Percentiles rank a stretch among this genome's conserved stretches.
phyloP scores from a whole-genome alignment of 2,888 invertebrate species.

The Pristionchus exspectatus region DNA sequence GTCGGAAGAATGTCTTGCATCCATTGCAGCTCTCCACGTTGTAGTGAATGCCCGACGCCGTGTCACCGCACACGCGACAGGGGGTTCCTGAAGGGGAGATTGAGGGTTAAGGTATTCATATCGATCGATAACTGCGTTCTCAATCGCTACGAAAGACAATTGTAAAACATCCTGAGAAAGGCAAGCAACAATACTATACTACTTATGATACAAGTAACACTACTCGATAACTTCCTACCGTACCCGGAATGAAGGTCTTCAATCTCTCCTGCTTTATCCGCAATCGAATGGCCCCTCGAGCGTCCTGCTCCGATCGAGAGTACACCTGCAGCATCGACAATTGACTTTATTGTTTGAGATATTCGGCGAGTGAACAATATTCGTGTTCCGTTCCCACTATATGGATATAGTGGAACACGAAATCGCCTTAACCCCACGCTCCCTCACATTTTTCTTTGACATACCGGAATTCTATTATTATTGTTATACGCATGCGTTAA shows the following conservation, averaged over 20 bases:
- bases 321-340: slow-evolving; percentile 41
- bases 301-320: slow-evolving; percentile 50
- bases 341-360: background rate
- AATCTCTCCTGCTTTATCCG: slow-evolving; percentile 53
- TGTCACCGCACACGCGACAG: slow-evolving; percentile 74
- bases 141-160: background rate
- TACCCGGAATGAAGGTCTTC: slow-evolving; percentile 56
- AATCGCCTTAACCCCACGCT: background rate
- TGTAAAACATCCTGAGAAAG: background rate
- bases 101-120: background rate
- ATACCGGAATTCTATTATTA: too few relatives aligned
- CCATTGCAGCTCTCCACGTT: slow-evolving; percentile 64
- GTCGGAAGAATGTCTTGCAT: slow-evolving; percentile 76
- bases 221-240: background rate
- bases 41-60: slow-evolving; percentile 75
- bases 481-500: too few relatives aligned
- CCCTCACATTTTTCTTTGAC: background rate
- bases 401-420: background rate
- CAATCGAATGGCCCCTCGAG: slow-evolving; percentile 8
- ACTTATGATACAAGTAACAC: background rate
- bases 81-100: slow-evolving; percentile 61
- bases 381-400: background rate
- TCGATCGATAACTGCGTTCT: background rate
- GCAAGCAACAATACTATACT: background rate
- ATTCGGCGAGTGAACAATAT: background rate